Base-by-base conservation (phyloP, 1,140 invertebrate species). In the Pseudomyrmex concolor region DNA sequence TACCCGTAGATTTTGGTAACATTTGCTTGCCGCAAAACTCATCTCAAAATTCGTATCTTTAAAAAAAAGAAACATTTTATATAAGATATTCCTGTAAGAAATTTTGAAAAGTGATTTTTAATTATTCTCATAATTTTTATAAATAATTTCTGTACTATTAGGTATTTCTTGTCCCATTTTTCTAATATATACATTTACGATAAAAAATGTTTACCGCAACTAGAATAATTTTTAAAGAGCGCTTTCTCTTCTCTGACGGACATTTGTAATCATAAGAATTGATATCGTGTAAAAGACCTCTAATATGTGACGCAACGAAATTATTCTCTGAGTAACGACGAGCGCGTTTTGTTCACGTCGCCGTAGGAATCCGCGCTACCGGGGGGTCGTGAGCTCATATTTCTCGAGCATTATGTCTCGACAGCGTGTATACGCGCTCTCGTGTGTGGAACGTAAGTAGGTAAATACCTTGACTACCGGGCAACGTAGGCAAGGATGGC, bases 371-470 rank as follows among this genome's bases (percentile, higher is more conserved):
- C 89, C 84, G 88, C 86, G 88, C 85, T 83, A 87, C 86, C 84
- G 81, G 83, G 78, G 87, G 90, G 91, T 92, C 91, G 89, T 92
- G 91, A 91, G 91, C 90, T 89, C 90, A 91, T 91, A 92, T 92
- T 91, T 92, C 90, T 90, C 88, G 84, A 88, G 88, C 86, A 91
- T 91, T 91, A 90, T 90, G 87, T 86, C 89, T 66, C 60, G 87
- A 88, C 86, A 84, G 86, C 86, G 86, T 80, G 82, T 85, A 87
- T 85, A 87, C 87, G 82, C 83, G 84, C 89, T 70, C 87, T 55
- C 82, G 85, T 86, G 82, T 89, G 81, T 74, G 81, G 48, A 84
- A 59, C 73, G 70, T 86, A 89, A 85, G 87, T 86, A 86, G 87
- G 87, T 86, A 89, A 86, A 86, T 84, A 86, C 80, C 77, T 63